Evolutionary conservation across 2,113 vertebrate genomes (phyloP), one percentile per base, ranked within the genome.

Genomic region (Dascyllus trimaculatus): DNA sequence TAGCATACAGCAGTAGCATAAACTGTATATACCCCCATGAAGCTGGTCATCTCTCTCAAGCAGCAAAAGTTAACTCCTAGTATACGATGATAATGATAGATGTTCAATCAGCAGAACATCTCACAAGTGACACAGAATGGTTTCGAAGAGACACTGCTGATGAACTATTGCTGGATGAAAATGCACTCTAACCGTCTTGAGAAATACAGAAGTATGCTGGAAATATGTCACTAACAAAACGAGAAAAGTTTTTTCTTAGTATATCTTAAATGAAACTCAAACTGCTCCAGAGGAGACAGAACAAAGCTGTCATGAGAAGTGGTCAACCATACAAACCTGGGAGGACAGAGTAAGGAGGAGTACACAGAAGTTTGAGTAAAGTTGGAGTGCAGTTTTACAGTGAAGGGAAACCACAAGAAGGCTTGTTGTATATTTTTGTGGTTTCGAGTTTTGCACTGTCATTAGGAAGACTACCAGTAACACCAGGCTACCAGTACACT

Each of bases 341-440:
- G 10, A 52, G 29, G 14, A 66, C 17, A 0, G 25, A 21, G 46
- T 35, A 26, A 51, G 14, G 9, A 59, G 21, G 15, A 58, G 54
- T 5, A 43, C 40, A 4, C 15, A 14, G 40, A 43, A 1, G 15
- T 43, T 4, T 14, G 40, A 43, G 40, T 43, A 14, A 15, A 59
- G 40, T 68, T 29, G 32, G 32, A 64, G 24, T 65, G 70, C 9
- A 43, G 43, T 77, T 65, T 49, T 35, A 64, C 35, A 64, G 19
- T 24, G 52, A 24, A 52, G 26, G 2, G 21, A 46, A 21, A 58
- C 15, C 45, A 22, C 1, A 3, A 14, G 32, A 40, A 75, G 48
- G 24, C 7, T 8, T 19, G 21, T 51, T 56, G 22, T 52, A 51
- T 17, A 64, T 56, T 63, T 48, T 64, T 26, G 68, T 32, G 61